Base-by-base conservation (phyloP, 1,140 invertebrate species). In the Dufourea novaeangliae region DNA sequence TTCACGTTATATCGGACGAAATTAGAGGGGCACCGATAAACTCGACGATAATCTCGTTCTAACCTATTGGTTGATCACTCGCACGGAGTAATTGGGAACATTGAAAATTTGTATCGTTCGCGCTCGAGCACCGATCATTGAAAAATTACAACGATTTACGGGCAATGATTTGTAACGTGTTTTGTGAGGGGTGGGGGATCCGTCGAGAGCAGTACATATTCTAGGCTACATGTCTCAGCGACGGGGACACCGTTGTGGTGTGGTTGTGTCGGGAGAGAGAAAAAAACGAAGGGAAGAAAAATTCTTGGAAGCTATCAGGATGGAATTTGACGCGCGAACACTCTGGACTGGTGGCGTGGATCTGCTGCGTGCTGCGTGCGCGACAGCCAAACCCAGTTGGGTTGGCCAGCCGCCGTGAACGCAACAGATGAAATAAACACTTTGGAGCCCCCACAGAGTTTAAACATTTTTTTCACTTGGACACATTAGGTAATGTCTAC, bases 271-370 rank as follows among this genome's bases (percentile, higher is more conserved):
- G n/a, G n/a, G n/a, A n/a, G n/a, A n/a, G 25, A 44, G 8, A 27
- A 37, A 71, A 52, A 25, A 39, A 72, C 8, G 37, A 66, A 59
- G 14, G 25, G 12, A 29, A 61, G 66, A 44, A 63, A 75, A 70
- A 83, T 83, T 69, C 54, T 29, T 20, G 22, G 37, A 75, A 63
- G 68, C 71, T 66, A 41, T 62, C 57, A 22, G 39, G 56, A 52
- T 56, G 77, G 67, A 64, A 41, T 37, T 71, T 25, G 29, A 68
- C 25, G 41, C 57, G 54, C 46, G n/a, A 41, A 37, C 52, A 56
- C 27, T 12, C 5, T 25, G n/a, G n/a, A n/a, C n/a, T n/a, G n/a
- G n/a, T n/a, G n/a, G n/a, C n/a, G n/a, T n/a, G n/a, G n/a, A n/a
- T n/a, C n/a, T n/a, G n/a, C n/a, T n/a, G n/a, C 37, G 20, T 46